Evolutionary conservation across 2,888 invertebrate genomes (phyloP), one percentile per base, ranked within the genome.

Genomic region (Chalcosyrphus nemorum): DNA sequence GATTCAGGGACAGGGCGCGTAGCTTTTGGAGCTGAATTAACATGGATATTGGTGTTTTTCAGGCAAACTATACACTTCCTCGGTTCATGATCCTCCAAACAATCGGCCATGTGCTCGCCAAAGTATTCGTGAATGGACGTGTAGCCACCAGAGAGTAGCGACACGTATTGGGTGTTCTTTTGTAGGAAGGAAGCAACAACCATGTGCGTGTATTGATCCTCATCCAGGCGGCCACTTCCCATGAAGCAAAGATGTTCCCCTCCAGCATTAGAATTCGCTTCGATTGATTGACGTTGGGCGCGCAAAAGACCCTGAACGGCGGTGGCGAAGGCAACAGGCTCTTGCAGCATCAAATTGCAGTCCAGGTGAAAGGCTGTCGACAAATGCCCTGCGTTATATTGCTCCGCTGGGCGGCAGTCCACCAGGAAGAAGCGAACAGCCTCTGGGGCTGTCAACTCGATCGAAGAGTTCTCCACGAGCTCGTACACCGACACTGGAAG

Each of bases 301-400:
- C 96, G 95, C 65, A 98, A 92, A 50, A 91, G 81, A 0, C 98
- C 98, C 92, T 98, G 97, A 3, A 99, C 97, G 19, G 99, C 98
- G 29, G 97, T 98, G 77, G 95, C 94, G 91, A 99, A 99, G 63
- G 98, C 97, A 86, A 95, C 94, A 0, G 99, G 99, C 90, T 98
- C 98, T 92, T 98, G 98, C 75, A 99, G 93, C 97, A 99, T 98
- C 89, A 99, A 93, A 92, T 97, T 97, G 89, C 98, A 98, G 91
- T 99, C 99, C 86, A 99, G 93, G 92, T 99, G 99, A 92, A 99
- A 99, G 70, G 99, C 99, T 63, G 98, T 99, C 0, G 98, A 96
- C 86, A 99, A 93, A 92, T 99, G 99, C 0, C 99, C 99, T 68
- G 96, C 95, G 92, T 99, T 99, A 90, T 99, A 99, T 89, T 99